Evolutionary conservation across 2,113 vertebrate species (phyloP).

Genomic region (Agapornis roseicollis): DNA sequence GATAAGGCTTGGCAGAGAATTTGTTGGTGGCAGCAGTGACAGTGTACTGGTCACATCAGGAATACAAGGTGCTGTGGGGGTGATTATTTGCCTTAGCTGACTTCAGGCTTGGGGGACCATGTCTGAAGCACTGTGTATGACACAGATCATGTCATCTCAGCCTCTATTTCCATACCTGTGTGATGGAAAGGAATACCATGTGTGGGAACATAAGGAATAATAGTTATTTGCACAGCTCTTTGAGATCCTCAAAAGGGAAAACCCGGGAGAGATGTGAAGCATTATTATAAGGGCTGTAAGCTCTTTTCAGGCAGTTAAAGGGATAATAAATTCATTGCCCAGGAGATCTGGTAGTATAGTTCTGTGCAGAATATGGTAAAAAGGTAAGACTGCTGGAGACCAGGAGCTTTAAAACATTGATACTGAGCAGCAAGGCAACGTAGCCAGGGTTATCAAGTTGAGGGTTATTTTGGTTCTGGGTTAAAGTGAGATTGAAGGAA

Average conservation of each 20-base stretch:
- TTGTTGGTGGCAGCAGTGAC: not conserved
- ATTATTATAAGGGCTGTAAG: slow-evolving; percentile 15
- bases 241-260: slow-evolving; percentile 26
- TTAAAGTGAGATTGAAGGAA: not conserved
- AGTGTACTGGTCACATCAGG: not conserved
- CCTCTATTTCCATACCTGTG: not conserved
- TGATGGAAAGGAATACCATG: not conserved
- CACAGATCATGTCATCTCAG: not conserved
- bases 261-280: not conserved
- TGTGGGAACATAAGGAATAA: not conserved
- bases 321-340: slow-evolving; percentile 47
- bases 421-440: not conserved
- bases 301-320: slow-evolving; percentile 52
- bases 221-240: slow-evolving; percentile 23
- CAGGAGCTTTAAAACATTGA: not conserved
- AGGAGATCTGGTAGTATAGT: slow-evolving; percentile 2
- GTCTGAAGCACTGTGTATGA: not conserved
- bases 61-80: not conserved
- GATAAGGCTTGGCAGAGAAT: not conserved
- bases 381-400: not conserved
- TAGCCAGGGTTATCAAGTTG: not conserved
- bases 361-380: not conserved
- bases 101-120: not conserved
- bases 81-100: not conserved
- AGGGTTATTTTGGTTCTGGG: not conserved